Percentiles rank a stretch among this genome's conserved stretches.
Evolutionary conservation across 2,888 invertebrate species (phyloP).

Genomic region (Quadriops clusia): DNA sequence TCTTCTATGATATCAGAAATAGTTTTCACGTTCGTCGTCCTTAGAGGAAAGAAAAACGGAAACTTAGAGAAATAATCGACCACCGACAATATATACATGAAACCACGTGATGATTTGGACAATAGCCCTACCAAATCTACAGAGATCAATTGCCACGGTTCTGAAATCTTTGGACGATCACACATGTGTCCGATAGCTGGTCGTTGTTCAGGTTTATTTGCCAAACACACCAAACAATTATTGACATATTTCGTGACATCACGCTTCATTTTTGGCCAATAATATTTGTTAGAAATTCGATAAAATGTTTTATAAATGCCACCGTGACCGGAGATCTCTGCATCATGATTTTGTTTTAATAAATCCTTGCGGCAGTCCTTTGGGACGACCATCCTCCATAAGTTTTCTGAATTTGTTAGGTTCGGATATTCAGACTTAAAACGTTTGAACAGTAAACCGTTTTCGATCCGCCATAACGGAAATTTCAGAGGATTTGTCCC

Average conservation of each 20-base stretch:
- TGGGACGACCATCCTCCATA: conserved; percentile 12
- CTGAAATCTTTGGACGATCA: neutral
- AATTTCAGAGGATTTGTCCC: conserved; percentile 13
- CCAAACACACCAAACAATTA: conserved; percentile 7
- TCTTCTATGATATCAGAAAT: conserved; percentile 11
- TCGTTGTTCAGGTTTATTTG: conserved; percentile 8
- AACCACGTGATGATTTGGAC: conserved; percentile 9
- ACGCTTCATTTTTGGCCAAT: conserved; percentile 21
- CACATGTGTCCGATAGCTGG: conserved; percentile 10
- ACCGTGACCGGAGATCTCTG: conserved; percentile 15
- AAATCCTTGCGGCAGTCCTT: conserved; percentile 9
- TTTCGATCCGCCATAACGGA: conserved; percentile 13
- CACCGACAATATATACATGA: conserved; percentile 14
- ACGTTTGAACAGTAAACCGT: conserved; percentile 14
- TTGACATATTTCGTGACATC: conserved; percentile 9
- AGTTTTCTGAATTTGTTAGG: conserved; percentile 4
- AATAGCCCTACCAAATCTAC: conserved; percentile 15
- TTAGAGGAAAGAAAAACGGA: conserved; percentile 9
- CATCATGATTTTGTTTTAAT: conserved; percentile 10
- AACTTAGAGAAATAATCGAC: conserved; percentile 14
- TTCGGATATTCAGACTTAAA: conserved; percentile 6
- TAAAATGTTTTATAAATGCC: conserved; percentile 19
- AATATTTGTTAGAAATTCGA: conserved; percentile 14
- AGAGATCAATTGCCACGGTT: conserved; percentile 14
- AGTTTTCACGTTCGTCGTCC: conserved; percentile 8